phyloP scores from a whole-genome alignment of 2,113 vertebrate genomes.

The Picathartes gymnocephalus region DNA sequence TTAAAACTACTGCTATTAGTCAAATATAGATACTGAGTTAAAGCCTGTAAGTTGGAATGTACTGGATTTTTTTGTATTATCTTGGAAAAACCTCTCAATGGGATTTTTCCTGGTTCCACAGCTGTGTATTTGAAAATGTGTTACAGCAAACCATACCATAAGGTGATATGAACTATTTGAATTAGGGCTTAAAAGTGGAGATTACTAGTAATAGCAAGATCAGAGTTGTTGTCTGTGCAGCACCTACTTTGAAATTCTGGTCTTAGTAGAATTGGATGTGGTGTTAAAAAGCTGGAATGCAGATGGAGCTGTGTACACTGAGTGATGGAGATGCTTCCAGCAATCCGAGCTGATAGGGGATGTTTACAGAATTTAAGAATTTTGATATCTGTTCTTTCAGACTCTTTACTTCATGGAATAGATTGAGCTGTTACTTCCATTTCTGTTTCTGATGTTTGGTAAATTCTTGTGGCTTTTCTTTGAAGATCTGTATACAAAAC shows the following conservation, averaged over 20 bases:
- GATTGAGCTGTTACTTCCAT: background rate
- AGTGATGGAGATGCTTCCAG: background rate
- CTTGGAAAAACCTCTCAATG: background rate
- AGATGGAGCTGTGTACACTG: background rate
- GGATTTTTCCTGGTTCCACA: background rate
- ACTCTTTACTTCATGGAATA: background rate
- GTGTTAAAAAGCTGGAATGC: background rate
- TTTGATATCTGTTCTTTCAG: background rate
- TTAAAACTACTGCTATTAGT: background rate
- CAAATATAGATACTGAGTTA: background rate
- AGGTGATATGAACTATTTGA: background rate
- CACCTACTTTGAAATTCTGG: background rate
- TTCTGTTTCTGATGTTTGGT: background rate
- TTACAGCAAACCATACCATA: background rate
- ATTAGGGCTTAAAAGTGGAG: background rate
- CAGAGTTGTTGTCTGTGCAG: background rate
- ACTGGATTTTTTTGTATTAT: background rate
- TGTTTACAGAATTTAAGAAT: background rate
- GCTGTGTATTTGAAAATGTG: background rate
- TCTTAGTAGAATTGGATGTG: background rate
- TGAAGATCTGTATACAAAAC: background rate
- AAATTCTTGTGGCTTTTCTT: background rate
- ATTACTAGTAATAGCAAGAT: background rate
- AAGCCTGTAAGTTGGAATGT: background rate
- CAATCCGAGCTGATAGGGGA: accelerated